Conservation (phyloP, 2,797 vertebrate genomes). For the Alectoris magna region DNA sequence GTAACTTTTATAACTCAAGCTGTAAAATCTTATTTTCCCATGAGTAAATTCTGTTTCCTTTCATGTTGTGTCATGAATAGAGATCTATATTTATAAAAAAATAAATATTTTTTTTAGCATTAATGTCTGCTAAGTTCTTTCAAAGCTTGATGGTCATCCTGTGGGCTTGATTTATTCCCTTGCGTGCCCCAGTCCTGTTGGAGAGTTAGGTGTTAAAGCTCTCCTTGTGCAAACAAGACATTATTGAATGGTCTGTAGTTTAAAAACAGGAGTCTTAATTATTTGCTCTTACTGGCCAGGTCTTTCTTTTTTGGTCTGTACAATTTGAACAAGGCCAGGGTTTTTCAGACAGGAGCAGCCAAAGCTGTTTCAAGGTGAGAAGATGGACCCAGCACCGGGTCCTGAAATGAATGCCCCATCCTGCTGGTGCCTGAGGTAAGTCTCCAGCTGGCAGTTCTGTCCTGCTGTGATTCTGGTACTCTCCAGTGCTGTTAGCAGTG, state of each 20-base stretch:
- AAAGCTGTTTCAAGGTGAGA: slow-evolving; percentile 24
- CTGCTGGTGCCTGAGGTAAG: background rate
- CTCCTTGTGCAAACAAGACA: background rate
- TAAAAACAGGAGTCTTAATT: background rate
- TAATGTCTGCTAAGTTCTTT: background rate
- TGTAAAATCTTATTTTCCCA: background rate
- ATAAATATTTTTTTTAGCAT: slow-evolving; percentile 31
- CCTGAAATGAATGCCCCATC: background rate
- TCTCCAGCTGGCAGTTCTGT: background rate
- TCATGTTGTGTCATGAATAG: background rate
- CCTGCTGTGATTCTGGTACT: background rate
- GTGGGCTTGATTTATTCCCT: background rate
- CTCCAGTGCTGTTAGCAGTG: background rate
- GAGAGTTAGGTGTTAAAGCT: background rate
- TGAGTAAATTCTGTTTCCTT: background rate
- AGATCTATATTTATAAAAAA: slow-evolving; percentile 45
- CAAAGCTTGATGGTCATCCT: background rate
- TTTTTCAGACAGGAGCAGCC: background rate
- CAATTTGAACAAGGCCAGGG: background rate
- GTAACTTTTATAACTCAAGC: slow-evolving; percentile 13
- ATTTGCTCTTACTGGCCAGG: background rate
- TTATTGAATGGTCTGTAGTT: background rate
- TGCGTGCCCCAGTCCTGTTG: background rate
- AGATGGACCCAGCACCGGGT: background rate
- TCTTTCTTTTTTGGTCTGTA: background rate